phyloP scores from a whole-genome alignment of 2,113 vertebrate genomes.

The Psophia crepitans region DNA sequence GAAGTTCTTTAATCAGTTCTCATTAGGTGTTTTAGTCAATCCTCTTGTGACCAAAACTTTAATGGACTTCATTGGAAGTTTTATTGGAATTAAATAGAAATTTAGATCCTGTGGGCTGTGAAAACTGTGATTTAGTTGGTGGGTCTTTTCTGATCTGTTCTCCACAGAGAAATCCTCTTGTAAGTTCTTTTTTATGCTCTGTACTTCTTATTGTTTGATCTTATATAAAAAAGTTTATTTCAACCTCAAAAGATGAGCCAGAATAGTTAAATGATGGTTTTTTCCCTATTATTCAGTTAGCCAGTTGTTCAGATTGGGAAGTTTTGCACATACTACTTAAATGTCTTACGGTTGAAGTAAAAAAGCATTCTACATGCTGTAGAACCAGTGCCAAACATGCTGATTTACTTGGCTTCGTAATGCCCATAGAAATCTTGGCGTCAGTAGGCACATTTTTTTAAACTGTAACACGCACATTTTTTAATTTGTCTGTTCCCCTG shows the following conservation, averaged over 20 bases:
- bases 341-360: not conserved
- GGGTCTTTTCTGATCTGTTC: not conserved
- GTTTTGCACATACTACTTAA: not conserved
- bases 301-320: not conserved
- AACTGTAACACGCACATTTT: not conserved
- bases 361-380: not conserved
- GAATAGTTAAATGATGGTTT: no score
- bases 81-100: not conserved
- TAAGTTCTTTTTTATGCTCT: not conserved
- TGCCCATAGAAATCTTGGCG: not conserved
- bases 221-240: not conserved
- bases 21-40: not conserved
- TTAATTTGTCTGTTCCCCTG: not conserved
- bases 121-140: not conserved
- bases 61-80: not conserved
- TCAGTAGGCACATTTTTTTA: not conserved
- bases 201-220: not conserved
- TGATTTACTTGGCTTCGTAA: not conserved
- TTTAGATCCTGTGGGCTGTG: not conserved
- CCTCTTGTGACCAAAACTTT: not conserved
- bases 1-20: not conserved
- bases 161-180: not conserved
- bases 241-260: not conserved
- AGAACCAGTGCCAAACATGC: no score
- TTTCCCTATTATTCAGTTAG: not conserved